Evolutionary conservation across 2,797 vertebrate species (phyloP).

Genomic region (Hylomyscus alleni): DNA sequence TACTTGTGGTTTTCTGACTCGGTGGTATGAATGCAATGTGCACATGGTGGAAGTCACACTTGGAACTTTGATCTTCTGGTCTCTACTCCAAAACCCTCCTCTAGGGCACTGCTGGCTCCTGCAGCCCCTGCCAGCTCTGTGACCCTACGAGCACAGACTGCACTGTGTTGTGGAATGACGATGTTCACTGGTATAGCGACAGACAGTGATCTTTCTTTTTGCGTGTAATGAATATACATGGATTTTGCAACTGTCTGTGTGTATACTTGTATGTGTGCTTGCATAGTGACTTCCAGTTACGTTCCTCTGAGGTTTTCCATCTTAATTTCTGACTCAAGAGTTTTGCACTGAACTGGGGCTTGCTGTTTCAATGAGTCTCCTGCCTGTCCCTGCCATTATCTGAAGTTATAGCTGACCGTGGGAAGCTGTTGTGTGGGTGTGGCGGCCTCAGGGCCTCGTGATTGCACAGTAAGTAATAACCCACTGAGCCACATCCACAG

Average conservation of each 20-base stretch:
- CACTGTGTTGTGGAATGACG: neutral
- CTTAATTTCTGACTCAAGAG: neutral
- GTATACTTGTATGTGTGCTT: too few species aligned
- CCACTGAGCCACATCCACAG: neutral
- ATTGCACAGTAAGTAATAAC: neutral
- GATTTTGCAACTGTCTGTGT: neutral
- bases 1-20: neutral
- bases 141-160: neutral
- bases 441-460: neutral
- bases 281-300: neutral
- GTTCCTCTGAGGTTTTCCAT: neutral
- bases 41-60: neutral
- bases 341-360: neutral
- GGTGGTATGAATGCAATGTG: neutral
- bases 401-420: neutral
- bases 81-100: neutral
- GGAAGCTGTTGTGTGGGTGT: neutral
- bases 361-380: neutral
- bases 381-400: neutral
- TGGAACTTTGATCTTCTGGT: neutral
- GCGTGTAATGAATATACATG: neutral
- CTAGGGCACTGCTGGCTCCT: neutral
- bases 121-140: neutral
- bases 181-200: too few species aligned
- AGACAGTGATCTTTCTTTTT: neutral